Base-by-base conservation (phyloP, 2,888 invertebrate species). In the Ephialtes manifestator region DNA sequence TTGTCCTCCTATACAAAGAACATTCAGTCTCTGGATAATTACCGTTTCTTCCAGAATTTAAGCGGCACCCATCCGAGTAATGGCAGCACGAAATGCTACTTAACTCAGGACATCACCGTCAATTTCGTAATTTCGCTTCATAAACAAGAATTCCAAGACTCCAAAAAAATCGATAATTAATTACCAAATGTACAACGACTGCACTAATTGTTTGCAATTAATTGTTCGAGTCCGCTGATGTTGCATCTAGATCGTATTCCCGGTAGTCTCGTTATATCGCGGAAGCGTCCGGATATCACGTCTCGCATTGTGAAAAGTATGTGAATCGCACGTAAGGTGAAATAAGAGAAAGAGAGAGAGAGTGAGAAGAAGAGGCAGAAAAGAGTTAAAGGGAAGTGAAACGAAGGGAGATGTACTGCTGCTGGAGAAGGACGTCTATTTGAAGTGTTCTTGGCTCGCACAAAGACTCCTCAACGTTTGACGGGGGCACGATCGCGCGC, bases 391-490 rank as follows among this genome's bases (percentile, higher is more conserved):
- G 60, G 51, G 8, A 43, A 39, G 2, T 39, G 39, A 39, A 63
- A 63, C 65, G 65, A 65, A 31, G 15, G 18, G 65, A 39, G 39
- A 39, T 65, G 11, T 20, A 43, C 63, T 15, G n/a, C n/a, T 15
- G 31, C 31, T 18, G 58, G 28, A 71, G 81, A 81, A 77, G 77
- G 72, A 81, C 77, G 77, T 84, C 81, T 84, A 81, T 81, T 84
- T 74, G 77, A 78, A 84, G 84, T 84, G 85, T 71, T 80, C 60
- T 85, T 80, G 85, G 87, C 72, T 85, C 79, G n/a, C 87, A 88
- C 89, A 90, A 93, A 92, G 92, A 91, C 91, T 90, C 90, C 88
- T 84, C 84, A 86, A 88, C 90, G 90, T 90, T 91, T 90, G 92
- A 92, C 91, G 90, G 18, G 89, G 90, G 79, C 89, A 89, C 89